A percentile compares a stretch with the other conserved stretches of the same genome.
These are phyloP conservation scores for Elmis aenea DNA, from an alignment of 2,888 invertebrate genomes.

Conservation along the genomic window DNA sequence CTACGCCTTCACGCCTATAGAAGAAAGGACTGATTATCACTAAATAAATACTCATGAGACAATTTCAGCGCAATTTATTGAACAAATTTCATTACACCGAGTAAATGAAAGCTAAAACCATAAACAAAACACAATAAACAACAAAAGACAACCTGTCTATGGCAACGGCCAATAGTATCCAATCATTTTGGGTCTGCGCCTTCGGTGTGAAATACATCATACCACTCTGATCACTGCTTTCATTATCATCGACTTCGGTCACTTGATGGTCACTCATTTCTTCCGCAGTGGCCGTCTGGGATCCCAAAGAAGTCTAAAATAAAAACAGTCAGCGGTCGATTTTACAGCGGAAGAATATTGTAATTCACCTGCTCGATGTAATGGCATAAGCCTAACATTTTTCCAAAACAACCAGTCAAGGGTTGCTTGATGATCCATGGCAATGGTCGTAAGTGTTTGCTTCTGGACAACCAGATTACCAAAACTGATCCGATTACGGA, in stretches of 20 bases:
- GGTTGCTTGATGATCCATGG: constrained; percentile 51
- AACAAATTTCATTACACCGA: no score
- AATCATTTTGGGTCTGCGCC: constrained; percentile 52
- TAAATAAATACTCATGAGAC: no score
- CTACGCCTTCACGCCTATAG: no score
- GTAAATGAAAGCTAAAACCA: constrained; percentile 50
- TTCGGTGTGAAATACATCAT: constrained; percentile 34
- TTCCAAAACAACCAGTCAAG: constrained; percentile 45
- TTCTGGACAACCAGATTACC: constrained; percentile 51
- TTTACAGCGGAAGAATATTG: no score
- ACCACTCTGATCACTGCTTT: constrained; percentile 42
- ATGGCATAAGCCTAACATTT: constrained; percentile 22
- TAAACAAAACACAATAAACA: constrained; percentile 52
- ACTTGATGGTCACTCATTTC: constrained; percentile 46
- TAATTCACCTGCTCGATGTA: constrained; percentile 31
- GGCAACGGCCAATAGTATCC: constrained; percentile 60
- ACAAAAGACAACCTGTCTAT: constrained; percentile 59
- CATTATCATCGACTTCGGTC: constrained; percentile 41
- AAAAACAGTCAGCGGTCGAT: no score
- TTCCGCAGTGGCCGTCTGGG: constrained; percentile 40
- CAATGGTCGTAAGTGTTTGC: constrained; percentile 44
- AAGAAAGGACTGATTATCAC: no score
- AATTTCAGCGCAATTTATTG: no score
- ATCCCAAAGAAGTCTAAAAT: constrained; percentile 29
- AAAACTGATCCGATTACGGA: constrained; percentile 50